Base-by-base conservation (phyloP, 2,888 invertebrate genomes). In the Calameuta idolon region DNA sequence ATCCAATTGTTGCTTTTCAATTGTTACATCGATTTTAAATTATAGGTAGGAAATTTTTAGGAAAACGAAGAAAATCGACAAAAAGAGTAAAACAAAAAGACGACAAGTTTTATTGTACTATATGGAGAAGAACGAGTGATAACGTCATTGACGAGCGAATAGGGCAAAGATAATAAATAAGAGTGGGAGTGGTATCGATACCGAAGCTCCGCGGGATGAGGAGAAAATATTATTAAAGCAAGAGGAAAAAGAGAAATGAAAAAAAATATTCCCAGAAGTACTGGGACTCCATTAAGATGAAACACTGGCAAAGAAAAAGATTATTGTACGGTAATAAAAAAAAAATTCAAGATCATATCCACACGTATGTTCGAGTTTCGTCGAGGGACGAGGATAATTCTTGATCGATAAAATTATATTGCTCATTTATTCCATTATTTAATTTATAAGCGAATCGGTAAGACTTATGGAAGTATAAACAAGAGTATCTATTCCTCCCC, bases 1-100 rank as follows among this genome's bases (percentile, higher is more conserved):
- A 71, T 71, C 71, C 71, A 71, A 71, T 71, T 71, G 71, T 71
- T 71, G 71, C 71, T 71, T 71, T 71, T 33, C 31, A 71, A 33
- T 71, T 33, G 71, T 71, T 33, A 33, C 33, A 15, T 33, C 33
- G 12, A 71, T 71, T 71, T 71, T 30, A 71, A 71, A 33, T 71
- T 71, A 15, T 71, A 33, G 2, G 33, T 71, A 71, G 71, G 33
- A 33, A 15, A 5, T 71, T 71, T 71, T 0, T 71, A 71, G 12
- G 33, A 71, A 71, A 71, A 71, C 4, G 9, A 33, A 71, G 15
- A 33, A 33, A 15, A 71, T 9, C 3, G 33, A 71, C 1, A 71
- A 71, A 71, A 71, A 71, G 33, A 71, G 33, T n/a, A 71, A 33
- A 71, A 71, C 12, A 1, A 31, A 71, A 71, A 71, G 9, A 12